Evolutionary conservation across 2,113 vertebrate species (phyloP).

Genomic region (Lophotis ruficrista): DNA sequence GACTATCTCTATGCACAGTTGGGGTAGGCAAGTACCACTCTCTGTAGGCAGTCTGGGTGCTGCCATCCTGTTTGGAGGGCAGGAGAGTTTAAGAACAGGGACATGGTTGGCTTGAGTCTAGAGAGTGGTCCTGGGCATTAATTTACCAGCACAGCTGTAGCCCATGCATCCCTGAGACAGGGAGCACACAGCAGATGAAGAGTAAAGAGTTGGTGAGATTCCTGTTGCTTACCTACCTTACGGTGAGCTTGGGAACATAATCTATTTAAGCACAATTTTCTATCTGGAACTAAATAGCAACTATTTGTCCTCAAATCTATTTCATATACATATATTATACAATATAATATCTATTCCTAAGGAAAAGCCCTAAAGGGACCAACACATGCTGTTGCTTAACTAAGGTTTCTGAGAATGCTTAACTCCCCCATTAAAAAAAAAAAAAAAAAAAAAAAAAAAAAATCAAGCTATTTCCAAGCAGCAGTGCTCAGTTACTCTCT

Average conservation of each 20-base stretch:
- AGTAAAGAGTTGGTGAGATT: neutral
- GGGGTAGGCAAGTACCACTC: neutral
- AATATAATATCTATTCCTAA: neutral
- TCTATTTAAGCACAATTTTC: neutral
- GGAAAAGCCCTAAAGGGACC: neutral
- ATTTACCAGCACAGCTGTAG: neutral
- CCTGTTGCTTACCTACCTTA: neutral
- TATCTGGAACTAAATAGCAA: neutral
- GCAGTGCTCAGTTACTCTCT: neutral
- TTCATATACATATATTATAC: neutral
- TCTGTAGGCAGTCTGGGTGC: neutral
- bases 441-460: neutral
- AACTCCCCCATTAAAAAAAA: neutral
- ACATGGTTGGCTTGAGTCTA: neutral
- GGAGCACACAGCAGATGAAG: neutral
- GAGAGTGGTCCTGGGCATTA: neutral
- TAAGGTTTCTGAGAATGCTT: neutral
- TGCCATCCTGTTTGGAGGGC: neutral
- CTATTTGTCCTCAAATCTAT: neutral
- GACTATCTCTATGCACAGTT: neutral
- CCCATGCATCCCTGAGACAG: neutral
- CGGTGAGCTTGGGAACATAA: neutral
- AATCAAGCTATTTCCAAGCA: neutral
- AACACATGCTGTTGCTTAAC: neutral
- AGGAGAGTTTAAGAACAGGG: neutral